Base-by-base conservation (phyloP, 1,140 invertebrate species). In the Cataglyphis hispanica region DNA sequence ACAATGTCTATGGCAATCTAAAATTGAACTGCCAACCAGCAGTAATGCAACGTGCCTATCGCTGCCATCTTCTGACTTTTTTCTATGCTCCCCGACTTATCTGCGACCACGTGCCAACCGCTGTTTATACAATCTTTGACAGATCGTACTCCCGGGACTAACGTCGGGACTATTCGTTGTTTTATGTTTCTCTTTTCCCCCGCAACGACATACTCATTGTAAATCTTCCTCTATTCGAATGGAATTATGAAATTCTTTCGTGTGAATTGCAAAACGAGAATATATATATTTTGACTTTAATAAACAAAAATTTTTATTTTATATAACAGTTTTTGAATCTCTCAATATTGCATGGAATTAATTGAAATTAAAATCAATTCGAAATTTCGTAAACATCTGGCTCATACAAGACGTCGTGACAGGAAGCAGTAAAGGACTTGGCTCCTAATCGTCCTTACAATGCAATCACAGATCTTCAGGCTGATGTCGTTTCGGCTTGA, bases 21-120 rank as follows among this genome's bases (percentile, higher is more conserved):
- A 74, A 83, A 83, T 83, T 83, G 37, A 83, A 60, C 78, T 74
- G 78, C 53, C 78, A 81, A 83, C 78, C 11, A 27, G 25, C 13
- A 19, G 53, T 43, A 60, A 74, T 72, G 67, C 67, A 72, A 61
- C 37, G 67, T 37, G 19, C 25, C 25, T 83, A 83, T 74, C 78
- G n/a, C 25, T 19, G 16, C 25, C 16, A 61, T 83, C 67, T 83
- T 60, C 25, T 53, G 19, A 11, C 53, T 72, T 74, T 74, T 83
- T 74, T 61, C 25, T 40, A 72, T 19, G 37, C 37, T 43, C 37
- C 13, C 25, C 50, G 78, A 72, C 53, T 83, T 83, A 83, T 83
- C 78, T 69, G n/a, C 53, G 56, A 13, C 50, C 67, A 13, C 34
- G n/a, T 61, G 66, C 37, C 2, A 37, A 60, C 53, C 22, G n/a